Base-by-base conservation (phyloP, 2,888 invertebrate species). In the Watsonalla cultraria region DNA sequence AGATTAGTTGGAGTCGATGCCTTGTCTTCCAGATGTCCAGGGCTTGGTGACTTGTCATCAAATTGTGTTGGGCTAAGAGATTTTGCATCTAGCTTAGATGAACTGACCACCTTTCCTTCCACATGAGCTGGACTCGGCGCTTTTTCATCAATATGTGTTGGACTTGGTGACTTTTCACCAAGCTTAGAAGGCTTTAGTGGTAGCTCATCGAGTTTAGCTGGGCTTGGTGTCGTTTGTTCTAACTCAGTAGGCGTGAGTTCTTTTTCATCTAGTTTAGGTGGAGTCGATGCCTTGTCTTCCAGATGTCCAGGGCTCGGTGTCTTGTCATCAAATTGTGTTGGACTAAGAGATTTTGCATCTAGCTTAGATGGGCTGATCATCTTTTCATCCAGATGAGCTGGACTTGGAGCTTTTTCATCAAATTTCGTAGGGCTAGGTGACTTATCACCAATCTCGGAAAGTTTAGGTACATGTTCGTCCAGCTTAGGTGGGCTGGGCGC, bases 391-490 rank as follows among this genome's bases (percentile, higher is more conserved):
- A 49, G 52, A n/a, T 57, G 54, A 1, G 34, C 46, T 4, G 57
- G 56, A 39, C 61, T 64, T 9, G 47, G 9, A 45, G 42, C 13
- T 46, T 39, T 45, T 47, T 53, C 8, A 11, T 51, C 13, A 47
- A 11, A n/a, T 7, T 39, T 49, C 51, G 42, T 45, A 5, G 55
- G 56, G 13, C 56, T 61, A 0, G 54, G 47, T 5, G 11, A 45
- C 35, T 60, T 60, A 0, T 51, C 55, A 0, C 52, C 51, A 0
- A 49, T 52, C 14, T 57, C 54, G 0, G 34, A 39, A 2, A 57
- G 55, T 39, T 60, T 62, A 0, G 51, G 46, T 7, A 35, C 46
- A 45, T 56, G 59, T 0, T 60, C 52, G 1, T 55, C 54, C 5
- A 42, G 53, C 45, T 58, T 51, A 0, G 34, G 15, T 9, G 54